phyloP scores from a whole-genome alignment of 2,113 vertebrate genomes.

The Trichechus manatus region DNA sequence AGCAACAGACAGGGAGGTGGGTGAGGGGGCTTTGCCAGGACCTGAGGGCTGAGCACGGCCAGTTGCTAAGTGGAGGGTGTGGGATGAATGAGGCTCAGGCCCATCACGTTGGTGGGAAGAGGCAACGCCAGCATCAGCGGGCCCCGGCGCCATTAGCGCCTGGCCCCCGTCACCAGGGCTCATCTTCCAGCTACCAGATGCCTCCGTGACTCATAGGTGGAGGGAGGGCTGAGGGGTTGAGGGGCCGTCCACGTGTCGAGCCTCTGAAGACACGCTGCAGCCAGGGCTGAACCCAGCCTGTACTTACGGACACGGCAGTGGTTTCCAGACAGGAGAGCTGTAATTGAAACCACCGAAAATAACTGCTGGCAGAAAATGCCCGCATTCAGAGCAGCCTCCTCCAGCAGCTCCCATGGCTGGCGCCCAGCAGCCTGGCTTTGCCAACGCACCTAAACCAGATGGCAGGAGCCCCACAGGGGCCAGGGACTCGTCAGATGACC shows the following conservation, averaged over 20 bases:
- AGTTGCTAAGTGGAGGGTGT: no score
- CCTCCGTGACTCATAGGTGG: not conserved
- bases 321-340: slow-evolving; percentile 82
- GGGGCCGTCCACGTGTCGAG: not conserved
- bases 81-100: no score
- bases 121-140: no score
- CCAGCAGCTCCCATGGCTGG: slow-evolving; percentile 80
- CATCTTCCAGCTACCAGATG: not conserved
- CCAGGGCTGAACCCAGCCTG: slow-evolving; percentile 75
- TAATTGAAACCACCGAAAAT: slow-evolving; percentile 89
- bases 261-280: not conserved
- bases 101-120: not conserved
- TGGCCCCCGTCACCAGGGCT: not conserved
- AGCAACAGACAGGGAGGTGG: no score
- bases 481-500: not conserved
- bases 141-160: not conserved
- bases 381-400: slow-evolving; percentile 84
- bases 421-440: slow-evolving; percentile 47
- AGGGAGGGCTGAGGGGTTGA: not conserved
- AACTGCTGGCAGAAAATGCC: slow-evolving; percentile 86
- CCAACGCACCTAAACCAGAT: slow-evolving; percentile 59
- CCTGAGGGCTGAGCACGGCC: no score
- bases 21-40: no score
- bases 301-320: slow-evolving; percentile 76
- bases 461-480: not conserved